Conservation (phyloP, 2,797 vertebrate species). For the Cirrhinus molitorella region DNA sequence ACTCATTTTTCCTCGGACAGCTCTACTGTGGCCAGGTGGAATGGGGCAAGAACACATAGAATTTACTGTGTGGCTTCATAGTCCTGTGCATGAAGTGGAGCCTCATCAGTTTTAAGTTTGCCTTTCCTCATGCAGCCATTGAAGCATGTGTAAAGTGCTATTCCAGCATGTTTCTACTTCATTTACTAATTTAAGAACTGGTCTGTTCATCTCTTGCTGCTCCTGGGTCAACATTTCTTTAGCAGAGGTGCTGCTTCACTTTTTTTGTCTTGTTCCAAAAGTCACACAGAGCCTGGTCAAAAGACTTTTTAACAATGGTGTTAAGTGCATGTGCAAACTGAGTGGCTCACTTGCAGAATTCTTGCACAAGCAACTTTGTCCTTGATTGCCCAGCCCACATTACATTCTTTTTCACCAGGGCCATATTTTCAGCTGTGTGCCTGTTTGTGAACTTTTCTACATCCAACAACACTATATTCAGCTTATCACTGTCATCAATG, state of each 20-base stretch:
- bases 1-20: neutral
- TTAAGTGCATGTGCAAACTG: neutral
- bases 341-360: neutral
- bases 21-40: neutral
- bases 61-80: too few relatives aligned
- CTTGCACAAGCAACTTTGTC: neutral
- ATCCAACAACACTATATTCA: neutral
- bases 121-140: too few relatives aligned
- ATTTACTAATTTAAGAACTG: neutral
- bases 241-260: conserved; percentile 1
- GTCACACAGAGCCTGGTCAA: conserved; percentile 9
- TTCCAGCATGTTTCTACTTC: neutral
- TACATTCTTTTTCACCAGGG: neutral
- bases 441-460: neutral
- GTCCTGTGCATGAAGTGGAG: too few relatives aligned
- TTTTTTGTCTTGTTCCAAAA: neutral
- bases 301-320: neutral
- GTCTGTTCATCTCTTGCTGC: neutral
- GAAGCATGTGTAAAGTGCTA: neutral
- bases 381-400: neutral
- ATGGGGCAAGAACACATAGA: neutral
- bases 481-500: neutral
- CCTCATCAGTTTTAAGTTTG: too few relatives aligned
- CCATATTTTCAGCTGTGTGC: neutral
- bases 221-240: neutral